A percentile compares a stretch with the other conserved stretches of the same genome.
Evolutionary conservation across 2,888 invertebrate species (phyloP).

Genomic region (Euzetes globulus): DNA sequence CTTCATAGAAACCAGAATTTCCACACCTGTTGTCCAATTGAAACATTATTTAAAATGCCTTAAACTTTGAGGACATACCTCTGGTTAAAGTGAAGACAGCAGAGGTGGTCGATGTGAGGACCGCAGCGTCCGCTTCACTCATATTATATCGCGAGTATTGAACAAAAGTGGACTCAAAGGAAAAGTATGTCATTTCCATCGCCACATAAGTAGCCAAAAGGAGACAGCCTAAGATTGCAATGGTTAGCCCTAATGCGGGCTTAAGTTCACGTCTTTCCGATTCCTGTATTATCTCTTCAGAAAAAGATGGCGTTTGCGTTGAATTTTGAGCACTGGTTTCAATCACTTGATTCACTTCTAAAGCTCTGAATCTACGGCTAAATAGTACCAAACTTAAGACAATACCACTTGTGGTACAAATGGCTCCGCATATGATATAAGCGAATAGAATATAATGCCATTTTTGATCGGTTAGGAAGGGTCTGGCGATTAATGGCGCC

Average conservation of each 20-base stretch:
- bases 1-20: background rate
- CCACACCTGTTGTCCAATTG: background rate
- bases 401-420: background rate
- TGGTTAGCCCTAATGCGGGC: background rate
- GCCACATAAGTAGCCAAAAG: constrained; percentile 17
- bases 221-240: constrained; percentile 6
- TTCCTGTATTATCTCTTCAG: constrained; percentile 10
- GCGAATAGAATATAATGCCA: background rate
- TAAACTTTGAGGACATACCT: background rate
- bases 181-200: constrained; percentile 28
- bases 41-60: background rate
- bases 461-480: background rate
- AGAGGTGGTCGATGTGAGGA: background rate
- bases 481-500: constrained; percentile 11
- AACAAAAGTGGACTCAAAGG: constrained; percentile 11
- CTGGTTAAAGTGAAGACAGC: constrained; percentile 16
- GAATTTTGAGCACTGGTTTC: background rate
- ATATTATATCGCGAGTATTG: constrained; percentile 15
- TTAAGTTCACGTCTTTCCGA: constrained; percentile 6
- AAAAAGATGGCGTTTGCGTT: background rate
- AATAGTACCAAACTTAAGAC: constrained; percentile 12
- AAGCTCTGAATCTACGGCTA: background rate
- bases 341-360: background rate
- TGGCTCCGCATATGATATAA: background rate
- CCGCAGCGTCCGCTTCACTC: constrained; percentile 9